Percentiles rank a stretch among this genome's conserved stretches.
phyloP scores from a whole-genome alignment of 2,113 vertebrate genomes.

The Ceyx cyanopectus region DNA sequence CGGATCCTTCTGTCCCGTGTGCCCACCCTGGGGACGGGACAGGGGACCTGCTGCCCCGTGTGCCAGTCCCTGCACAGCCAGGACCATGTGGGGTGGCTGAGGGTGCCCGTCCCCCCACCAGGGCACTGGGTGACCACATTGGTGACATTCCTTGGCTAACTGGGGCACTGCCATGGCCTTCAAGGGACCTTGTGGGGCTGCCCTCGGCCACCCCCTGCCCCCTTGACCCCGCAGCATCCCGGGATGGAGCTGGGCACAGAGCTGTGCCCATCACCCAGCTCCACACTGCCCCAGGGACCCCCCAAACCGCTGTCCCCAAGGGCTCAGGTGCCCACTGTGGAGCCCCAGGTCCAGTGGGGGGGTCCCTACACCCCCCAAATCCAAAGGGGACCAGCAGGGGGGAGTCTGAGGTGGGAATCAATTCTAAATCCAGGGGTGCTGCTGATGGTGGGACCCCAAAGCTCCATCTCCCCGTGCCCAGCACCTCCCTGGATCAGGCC shows the following conservation, averaged over 20 bases:
- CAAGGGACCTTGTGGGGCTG: neutral
- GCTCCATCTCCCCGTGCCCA: neutral
- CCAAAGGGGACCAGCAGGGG: neutral
- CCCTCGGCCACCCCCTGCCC: fast-evolving
- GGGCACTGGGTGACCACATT: neutral
- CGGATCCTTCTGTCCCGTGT: too few species aligned
- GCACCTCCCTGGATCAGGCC: neutral
- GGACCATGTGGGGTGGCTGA: neutral
- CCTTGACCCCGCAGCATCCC: neutral
- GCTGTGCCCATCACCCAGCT: fast-evolving
- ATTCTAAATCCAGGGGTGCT: neutral
- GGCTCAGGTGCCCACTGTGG: neutral
- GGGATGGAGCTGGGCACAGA: neutral
- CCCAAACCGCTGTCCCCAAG: neutral
- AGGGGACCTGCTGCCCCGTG: neutral
- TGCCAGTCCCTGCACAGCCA: neutral
- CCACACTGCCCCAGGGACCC: neutral
- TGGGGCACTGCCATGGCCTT: neutral
- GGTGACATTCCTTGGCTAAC: neutral
- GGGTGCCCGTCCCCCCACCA: neutral
- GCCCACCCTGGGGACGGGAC: too few species aligned
- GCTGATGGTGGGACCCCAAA: too few species aligned
- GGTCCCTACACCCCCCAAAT: neutral
- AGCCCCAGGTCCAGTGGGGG: too few species aligned
- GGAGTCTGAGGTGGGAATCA: neutral